Base-by-base conservation (phyloP, 1,140 invertebrate species). In the Drosophila orosa region DNA sequence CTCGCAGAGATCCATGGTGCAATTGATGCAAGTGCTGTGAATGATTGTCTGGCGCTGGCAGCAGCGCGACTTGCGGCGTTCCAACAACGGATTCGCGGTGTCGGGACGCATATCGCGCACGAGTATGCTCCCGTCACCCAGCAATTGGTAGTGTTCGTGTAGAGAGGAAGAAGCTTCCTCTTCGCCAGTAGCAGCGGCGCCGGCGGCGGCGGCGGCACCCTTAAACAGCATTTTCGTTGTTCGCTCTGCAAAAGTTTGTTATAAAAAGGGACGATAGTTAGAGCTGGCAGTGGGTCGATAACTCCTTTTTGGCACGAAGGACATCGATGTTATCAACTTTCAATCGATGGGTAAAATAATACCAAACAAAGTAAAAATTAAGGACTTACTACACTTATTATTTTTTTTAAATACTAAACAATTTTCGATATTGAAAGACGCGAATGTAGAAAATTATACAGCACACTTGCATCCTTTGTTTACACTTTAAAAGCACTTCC, bases 201-300 rank as follows among this genome's bases (percentile, higher is more conserved):
- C 47, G 5, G 40, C 8, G 6, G 44, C 45, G 24, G 54, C 42
- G 24, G 77, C 74, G 7, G 83, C 80, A 7, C 67, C 89, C 24
- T 80, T 37, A 25, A 85, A 90, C 1, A 91, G 54, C 71, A 91
- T 74, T 10, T 80, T 80, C 0, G 62, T 89, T 0, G 90, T 91
- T 72, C 83, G 90, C 8, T 80, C 90, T 91, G 45, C 8, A 25
- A 62, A 12, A 31, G 13, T 24, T 33, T 6, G 2, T 25, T 3
- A n/a, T 22, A 29, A 27, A 22, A 17, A 17, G 9, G 2, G 8
- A n/a, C n/a, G n/a, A 9, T n/a, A 2, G 1, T 6, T 22, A 15
- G 48, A 22, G 27, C 29, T 33, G 48, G 48, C 19, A 33, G 1
- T 8, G 1, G 3, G 9, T 7, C 44, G 44, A 45, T 45, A 25